Percentiles rank a stretch among this genome's conserved stretches.
These are phyloP conservation scores for Notodonta ziczac DNA, from an alignment of 2,888 invertebrate species.

Conservation along the genomic window DNA sequence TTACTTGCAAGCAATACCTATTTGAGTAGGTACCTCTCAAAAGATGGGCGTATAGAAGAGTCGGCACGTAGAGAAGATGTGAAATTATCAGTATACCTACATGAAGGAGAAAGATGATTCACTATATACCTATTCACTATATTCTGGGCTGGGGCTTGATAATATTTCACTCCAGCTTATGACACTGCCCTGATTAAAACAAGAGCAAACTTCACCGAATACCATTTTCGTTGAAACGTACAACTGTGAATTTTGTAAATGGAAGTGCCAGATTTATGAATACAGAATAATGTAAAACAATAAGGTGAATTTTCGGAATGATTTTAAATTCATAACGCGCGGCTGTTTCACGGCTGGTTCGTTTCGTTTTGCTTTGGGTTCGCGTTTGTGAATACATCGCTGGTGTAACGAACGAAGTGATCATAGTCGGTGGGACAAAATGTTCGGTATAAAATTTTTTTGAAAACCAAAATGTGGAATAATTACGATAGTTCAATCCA, in stretches of 20 bases:
- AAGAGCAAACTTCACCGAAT: background rate
- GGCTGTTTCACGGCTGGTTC: conserved; percentile 16
- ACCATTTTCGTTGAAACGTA: background rate
- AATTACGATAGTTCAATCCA: too few species aligned
- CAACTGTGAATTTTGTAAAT: conserved; percentile 14
- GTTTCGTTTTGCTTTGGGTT: conserved; percentile 18
- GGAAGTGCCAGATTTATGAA: conserved; percentile 25
- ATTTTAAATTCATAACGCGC: conserved; percentile 24
- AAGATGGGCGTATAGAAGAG: too few species aligned
- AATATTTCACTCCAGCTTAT: background rate
- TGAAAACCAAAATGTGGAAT: too few species aligned
- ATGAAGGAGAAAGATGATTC: too few species aligned
- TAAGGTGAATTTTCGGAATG: conserved; percentile 16
- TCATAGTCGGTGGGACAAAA: conserved; percentile 8
- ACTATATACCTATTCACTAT: too few species aligned
- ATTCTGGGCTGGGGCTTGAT: too few species aligned
- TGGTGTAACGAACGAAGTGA: conserved; percentile 5
- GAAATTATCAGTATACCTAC: too few species aligned
- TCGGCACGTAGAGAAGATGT: too few species aligned
- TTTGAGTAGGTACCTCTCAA: too few species aligned
- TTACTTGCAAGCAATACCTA: too few species aligned
- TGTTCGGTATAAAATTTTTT: conserved; percentile 6
- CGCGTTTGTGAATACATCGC: conserved; percentile 12
- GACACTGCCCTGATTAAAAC: background rate
- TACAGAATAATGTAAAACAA: conserved; percentile 24